Evolutionary conservation across 2,113 vertebrate genomes (phyloP), one percentile per base, ranked within the genome.

Genomic region (Anarhynchus alexandrinus): DNA sequence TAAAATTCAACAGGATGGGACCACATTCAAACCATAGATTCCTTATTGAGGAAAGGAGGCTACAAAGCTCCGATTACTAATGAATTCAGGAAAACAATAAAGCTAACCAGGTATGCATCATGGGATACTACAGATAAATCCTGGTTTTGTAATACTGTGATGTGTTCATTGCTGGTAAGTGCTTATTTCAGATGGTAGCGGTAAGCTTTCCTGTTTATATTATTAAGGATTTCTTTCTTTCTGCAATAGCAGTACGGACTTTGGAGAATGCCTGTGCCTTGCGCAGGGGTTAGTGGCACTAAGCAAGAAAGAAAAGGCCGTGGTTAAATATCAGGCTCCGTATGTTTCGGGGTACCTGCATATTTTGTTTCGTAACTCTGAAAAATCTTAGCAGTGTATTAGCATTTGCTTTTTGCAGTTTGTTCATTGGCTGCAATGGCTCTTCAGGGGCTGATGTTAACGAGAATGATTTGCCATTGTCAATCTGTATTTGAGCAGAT

Each of bases 1-100:
- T 95, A 13, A 84, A 70, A 98, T 94, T 90, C 85, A 64, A 97
- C 98, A 99, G 99, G 99, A 98, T 99, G 99, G 99, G 99, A 99
- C 99, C 99, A 99, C 98, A 99, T 99, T 99, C 99, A 99, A 98
- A 99, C 99, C 98, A 99, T 99, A 99, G 99, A 99, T 99, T 99
- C 99, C 98, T 99, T 99, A 98, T 97, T 99, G 98, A 99, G 99
- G 98, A 99, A 99, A 99, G 99, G 99, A 99, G 99, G 99, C 97
- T 99, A 99, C 98, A 99, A 99, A 99, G 99, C 99, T 99, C 99
- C 99, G 26, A 99, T 99, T 97, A 99, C 99, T 97, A 99, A 99
- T 96, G 99, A 99, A 98, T 99, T 99, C 99, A 99, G 99, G 99
- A 99, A 99, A 99, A 99, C 99, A 98, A 99, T 99, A 98, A 99